Base-by-base conservation (phyloP, 2,888 invertebrate genomes). In the Sisyra nigra region DNA sequence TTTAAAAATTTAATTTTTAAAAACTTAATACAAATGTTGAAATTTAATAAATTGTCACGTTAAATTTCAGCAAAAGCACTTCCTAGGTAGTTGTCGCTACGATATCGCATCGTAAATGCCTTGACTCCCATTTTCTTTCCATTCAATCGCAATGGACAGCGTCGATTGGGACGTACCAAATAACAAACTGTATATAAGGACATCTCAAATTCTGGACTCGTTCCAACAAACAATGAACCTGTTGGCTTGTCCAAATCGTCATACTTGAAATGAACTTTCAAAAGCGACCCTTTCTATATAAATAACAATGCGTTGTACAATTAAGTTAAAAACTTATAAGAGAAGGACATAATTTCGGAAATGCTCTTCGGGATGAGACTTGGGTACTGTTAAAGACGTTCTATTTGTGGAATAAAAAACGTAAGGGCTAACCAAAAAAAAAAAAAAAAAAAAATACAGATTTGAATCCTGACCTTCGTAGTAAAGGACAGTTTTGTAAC, bases 151-250 rank as follows among this genome's bases (percentile, higher is more conserved):
- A 89, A 67, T 0, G 79, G 80, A 52, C 89, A 91, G 4, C 75
- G 69, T 45, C 71, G 67, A 53, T 84, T 81, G 1, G 81, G 75
- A 42, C 87, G 72, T 10, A 82, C 66, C 35, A 85, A 66, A 58
- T 84, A 91, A 57, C 93, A 94, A 3, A 89, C 71, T 0, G 91
- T 85, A 59, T 89, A 93, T 2, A 93, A 60, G 0, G 92, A 85
- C 64, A 94, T 72, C 61, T 94, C 93, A 49, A 92, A 66, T 62
- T 93, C 93, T 0, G 93, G 93, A 42, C 88, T 88, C 2, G 85
- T 85, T 17, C 88, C 88, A 47, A 88, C 67, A 53, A 88, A 85
- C 67, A 87, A 70, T 0, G 74, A 71, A 41, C 79, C 79, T 0
- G 83, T 81, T 0, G 87, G 85, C 55, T 88, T 88, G 48, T 77